Conservation (phyloP, 2,797 vertebrate genomes). For the Onychomys leucogaster region DNA sequence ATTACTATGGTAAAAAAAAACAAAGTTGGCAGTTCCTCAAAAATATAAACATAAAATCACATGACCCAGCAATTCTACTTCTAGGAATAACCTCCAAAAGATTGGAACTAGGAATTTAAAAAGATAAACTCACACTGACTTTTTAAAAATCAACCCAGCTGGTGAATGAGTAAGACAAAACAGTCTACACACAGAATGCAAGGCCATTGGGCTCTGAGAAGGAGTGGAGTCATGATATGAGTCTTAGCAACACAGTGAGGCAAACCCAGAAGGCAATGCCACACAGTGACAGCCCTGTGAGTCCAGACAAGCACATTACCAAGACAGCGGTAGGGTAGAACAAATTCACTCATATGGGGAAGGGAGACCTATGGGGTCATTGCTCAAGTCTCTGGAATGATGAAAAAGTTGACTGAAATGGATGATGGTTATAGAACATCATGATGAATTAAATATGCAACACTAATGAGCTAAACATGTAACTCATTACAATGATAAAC, state of each 20-base stretch:
- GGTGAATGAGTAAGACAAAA: neutral
- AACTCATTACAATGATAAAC: neutral
- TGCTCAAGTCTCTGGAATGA: neutral
- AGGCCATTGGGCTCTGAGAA: neutral
- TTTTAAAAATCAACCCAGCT: neutral
- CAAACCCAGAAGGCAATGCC: neutral
- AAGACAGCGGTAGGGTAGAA: neutral
- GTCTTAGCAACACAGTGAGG: neutral
- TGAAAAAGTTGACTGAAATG: neutral
- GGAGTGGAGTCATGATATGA: neutral
- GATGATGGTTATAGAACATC: neutral
- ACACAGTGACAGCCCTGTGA: neutral
- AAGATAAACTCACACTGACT: neutral
- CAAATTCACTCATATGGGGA: neutral
- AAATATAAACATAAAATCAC: constrained; percentile 8
- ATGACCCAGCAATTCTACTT: neutral
- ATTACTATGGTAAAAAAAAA: neutral
- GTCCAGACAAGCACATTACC: neutral
- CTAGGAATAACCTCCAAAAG: neutral
- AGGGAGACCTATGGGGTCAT: neutral
- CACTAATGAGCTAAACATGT: neutral
- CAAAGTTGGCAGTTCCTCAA: neutral
- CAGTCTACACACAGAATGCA: neutral
- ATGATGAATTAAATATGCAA: neutral
- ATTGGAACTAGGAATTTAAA: neutral